Evolutionary conservation across 2,797 vertebrate species (phyloP), one percentile per base, ranked within the genome.

Genomic region (Myotis vivesi): DNA sequence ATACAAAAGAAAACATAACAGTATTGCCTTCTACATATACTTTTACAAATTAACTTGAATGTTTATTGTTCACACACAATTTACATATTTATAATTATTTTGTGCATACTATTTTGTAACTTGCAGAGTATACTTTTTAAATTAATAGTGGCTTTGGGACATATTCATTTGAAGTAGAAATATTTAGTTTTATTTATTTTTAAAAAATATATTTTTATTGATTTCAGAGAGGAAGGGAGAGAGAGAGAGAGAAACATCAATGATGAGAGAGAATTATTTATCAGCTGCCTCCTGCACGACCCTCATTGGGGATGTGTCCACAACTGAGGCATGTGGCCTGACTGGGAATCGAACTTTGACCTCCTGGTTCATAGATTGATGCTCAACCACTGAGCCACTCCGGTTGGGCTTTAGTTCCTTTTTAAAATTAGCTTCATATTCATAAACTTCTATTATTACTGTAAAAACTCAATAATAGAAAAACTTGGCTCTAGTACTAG

Each of bases 101-200:
- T 84, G 12, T 84, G 11, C 55, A 44, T 91, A 38, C 33, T 87
- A 38, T 83, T 77, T 83, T 93, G 64, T 92, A 68, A n/a, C 62
- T 92, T 55, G 16, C 5, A 53, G 59, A 68, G 10, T 77, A n/a
- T 80, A 41, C 33, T 53, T 92, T 93, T 93, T 79, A 87, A 76
- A 57, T 87, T 89, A 95, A 51, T 81, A 73, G 12, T 87, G 68
- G 17, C 44, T 95, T 20, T 19, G 79, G 38, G 23, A 94, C 49
- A 46, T 87, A 90, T 0, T 93, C 36, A 82, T 94, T 91, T 80
- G 46, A 97, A 59, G 23, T 95, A 30, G 38, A 90, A 36, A 89
- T n/a, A n/a, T 64, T 64, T 64, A 17, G 30, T n/a, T 64, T 64
- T 15, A n/a, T 64, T 51, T 59, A 13, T 59, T 59, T 59, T 30